Evolutionary conservation across 2,113 vertebrate species (phyloP).

Genomic region (Corydoras maculifer): DNA sequence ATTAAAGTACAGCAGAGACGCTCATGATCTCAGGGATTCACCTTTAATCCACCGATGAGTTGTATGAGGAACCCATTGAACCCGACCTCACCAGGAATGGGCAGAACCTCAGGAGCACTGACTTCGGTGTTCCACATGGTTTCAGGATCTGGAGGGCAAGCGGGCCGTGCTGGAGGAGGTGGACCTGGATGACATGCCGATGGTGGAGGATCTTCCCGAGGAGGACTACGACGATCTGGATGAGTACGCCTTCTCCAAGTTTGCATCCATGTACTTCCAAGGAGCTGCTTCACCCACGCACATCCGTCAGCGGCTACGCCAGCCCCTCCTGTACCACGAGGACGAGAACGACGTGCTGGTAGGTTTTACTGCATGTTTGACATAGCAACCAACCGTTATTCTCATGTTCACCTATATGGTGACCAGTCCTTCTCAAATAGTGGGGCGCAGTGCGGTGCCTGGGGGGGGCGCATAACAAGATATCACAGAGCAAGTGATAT

Average conservation of each 20-base stretch:
- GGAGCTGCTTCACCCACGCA: constrained; percentile 73
- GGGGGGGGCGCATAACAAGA: too few relatives aligned
- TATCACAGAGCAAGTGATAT: too few relatives aligned
- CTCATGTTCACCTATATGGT: too few relatives aligned
- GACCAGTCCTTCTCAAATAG: too few relatives aligned
- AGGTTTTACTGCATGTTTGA: constrained; percentile 2
- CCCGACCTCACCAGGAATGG: too few relatives aligned
- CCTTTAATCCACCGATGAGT: too few relatives aligned
- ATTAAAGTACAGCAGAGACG: too few relatives aligned
- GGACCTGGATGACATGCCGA: constrained; percentile 79
- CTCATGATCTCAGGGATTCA: too few relatives aligned
- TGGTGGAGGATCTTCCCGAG: constrained; percentile 55
- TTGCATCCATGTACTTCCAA: constrained; percentile 91
- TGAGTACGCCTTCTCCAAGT: constrained; percentile 87
- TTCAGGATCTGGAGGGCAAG: constrained; percentile 74
- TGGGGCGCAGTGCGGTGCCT: too few relatives aligned
- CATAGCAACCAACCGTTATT: neutral
- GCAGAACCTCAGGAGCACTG: too few relatives aligned
- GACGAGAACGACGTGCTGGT: constrained; percentile 78
- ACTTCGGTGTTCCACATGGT: constrained; percentile 15
- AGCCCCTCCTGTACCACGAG: constrained; percentile 87
- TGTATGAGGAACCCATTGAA: too few relatives aligned
- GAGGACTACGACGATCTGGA: constrained; percentile 73
- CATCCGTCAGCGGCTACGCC: constrained; percentile 69
- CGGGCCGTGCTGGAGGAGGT: constrained; percentile 64